Conservation (phyloP, 2,797 vertebrate genomes). For the Tapera naevia region DNA sequence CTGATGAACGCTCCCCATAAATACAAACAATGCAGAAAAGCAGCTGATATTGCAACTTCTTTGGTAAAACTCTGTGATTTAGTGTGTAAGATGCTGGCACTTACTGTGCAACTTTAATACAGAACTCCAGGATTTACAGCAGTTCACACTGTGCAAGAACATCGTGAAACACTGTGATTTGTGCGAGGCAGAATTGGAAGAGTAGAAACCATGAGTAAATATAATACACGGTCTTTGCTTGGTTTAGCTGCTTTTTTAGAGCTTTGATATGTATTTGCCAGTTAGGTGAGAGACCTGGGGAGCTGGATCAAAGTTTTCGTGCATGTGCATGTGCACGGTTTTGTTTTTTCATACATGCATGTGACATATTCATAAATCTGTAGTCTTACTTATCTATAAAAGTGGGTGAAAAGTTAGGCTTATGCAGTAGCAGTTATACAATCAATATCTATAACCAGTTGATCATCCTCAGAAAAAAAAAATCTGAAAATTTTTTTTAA, state of each 20-base stretch:
- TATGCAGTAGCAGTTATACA: neutral
- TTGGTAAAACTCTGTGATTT: conserved; percentile 21
- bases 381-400: neutral
- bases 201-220: neutral
- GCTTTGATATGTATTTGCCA: neutral
- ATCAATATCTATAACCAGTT: neutral
- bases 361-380: neutral
- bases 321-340: neutral
- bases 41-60: conserved; percentile 52
- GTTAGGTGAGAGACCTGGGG: neutral
- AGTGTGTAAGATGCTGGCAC: neutral
- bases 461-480: neutral
- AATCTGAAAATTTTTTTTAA: accelerated
- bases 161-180: neutral
- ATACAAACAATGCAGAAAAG: conserved; percentile 30
- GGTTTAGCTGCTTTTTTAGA: neutral
- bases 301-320: neutral
- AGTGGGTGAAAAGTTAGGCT: neutral
- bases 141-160: neutral
- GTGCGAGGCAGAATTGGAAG: neutral
- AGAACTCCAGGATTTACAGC: conserved; percentile 22
- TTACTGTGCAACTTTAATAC: neutral
- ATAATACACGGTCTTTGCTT: neutral
- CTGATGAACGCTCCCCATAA: neutral
- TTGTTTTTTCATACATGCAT: neutral